phyloP scores from a whole-genome alignment of 1,140 invertebrate genomes.

The Muscidifurax raptorellus region DNA sequence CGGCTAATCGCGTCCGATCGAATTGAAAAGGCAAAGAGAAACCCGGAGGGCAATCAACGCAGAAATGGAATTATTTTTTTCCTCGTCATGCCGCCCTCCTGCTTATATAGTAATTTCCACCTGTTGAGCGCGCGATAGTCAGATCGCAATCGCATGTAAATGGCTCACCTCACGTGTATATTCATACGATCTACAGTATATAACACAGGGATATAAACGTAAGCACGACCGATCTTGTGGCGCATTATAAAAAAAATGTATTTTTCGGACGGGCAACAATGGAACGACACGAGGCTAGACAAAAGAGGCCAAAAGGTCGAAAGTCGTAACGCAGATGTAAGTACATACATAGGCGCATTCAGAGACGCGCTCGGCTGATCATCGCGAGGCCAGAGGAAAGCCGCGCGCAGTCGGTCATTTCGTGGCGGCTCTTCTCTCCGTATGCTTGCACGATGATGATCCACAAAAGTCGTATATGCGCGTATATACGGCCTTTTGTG shows the following conservation, averaged over 20 bases:
- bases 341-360: no score
- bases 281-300: not conserved
- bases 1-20: not conserved
- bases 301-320: conserved; percentile 43
- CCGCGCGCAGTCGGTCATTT: not conserved
- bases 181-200: no score
- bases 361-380: conserved; percentile 21
- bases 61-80: not conserved
- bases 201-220: not conserved
- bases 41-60: not conserved
- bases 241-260: not conserved
- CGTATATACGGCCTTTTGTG: not conserved
- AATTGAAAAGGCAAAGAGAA: not conserved
- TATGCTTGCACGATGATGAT: not conserved
- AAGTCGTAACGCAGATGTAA: conserved; percentile 8
- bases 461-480: not conserved
- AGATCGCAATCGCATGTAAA: conserved; percentile 12
- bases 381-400: conserved; percentile 4
- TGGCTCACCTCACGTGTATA: not conserved
- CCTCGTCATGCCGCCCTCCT: not conserved
- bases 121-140: conserved; percentile 3
- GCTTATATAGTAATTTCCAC: not conserved
- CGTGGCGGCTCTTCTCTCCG: not conserved
- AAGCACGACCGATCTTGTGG: not conserved
- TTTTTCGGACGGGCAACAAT: not conserved